Conservation (phyloP, 2,888 invertebrate species). For the Hypolimnas misippus region DNA sequence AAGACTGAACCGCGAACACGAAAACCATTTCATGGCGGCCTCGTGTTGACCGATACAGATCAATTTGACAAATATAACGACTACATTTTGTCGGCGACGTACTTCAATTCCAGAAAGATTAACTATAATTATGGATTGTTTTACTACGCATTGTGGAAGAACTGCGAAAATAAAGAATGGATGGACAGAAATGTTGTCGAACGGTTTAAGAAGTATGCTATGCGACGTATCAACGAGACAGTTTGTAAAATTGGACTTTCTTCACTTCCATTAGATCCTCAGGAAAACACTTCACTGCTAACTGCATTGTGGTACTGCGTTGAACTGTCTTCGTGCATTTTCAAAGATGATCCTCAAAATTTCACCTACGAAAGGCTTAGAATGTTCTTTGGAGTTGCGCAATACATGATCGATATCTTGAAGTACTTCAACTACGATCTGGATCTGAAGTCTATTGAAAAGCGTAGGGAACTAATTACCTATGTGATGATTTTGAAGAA, state of each 20-base stretch:
- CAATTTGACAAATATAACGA: constrained; percentile 60
- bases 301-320: constrained; percentile 58
- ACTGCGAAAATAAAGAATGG: constrained; percentile 57
- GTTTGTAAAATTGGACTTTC: constrained; percentile 54
- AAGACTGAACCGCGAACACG: constrained; percentile 56
- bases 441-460: constrained; percentile 47
- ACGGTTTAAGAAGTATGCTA: constrained; percentile 52
- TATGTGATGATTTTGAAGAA: constrained; percentile 50
- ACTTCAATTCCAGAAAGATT: constrained; percentile 54
- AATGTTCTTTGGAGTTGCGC: constrained; percentile 47
- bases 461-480: constrained; percentile 49
- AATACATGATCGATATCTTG: constrained; percentile 53
- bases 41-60: constrained; percentile 52
- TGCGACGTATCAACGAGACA: constrained; percentile 51
- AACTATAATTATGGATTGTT: constrained; percentile 55
- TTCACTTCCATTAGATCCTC: constrained; percentile 55
- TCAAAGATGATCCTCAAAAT: constrained; percentile 49
- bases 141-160: constrained; percentile 57
- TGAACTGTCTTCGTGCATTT: constrained; percentile 52
- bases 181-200: constrained; percentile 57
- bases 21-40: constrained; percentile 52
- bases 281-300: constrained; percentile 45
- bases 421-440: constrained; percentile 49
- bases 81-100: constrained; percentile 56
- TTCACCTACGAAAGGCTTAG: constrained; percentile 53